phyloP scores from a whole-genome alignment of 2,888 invertebrate genomes.

The Galerucella calmariensis region DNA sequence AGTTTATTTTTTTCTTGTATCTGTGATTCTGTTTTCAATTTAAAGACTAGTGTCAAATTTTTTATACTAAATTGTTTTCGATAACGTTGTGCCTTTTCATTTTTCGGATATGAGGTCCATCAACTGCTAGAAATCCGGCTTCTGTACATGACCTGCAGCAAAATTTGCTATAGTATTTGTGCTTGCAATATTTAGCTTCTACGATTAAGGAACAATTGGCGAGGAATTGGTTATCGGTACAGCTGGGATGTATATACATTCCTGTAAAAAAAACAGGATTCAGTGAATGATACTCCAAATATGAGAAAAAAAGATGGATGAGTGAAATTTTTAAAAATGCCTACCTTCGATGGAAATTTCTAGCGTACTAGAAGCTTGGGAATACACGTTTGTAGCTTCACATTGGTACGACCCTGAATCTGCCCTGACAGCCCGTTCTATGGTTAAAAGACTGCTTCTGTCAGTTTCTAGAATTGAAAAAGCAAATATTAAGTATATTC shows the following conservation, averaged over 20 bases:
- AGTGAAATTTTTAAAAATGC: not conserved
- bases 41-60: conserved; percentile 49
- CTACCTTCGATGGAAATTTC: conserved; percentile 81
- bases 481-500: not conserved
- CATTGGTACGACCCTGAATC: conserved; percentile 89
- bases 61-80: conserved; percentile 54
- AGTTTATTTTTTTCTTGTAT: conserved; percentile 1
- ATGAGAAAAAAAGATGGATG: not conserved
- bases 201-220: conserved; percentile 93
- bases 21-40: conserved; percentile 35
- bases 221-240: conserved; percentile 88
- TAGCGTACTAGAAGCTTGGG: conserved; percentile 73
- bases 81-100: conserved; percentile 53
- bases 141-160: conserved; percentile 94
- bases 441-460: conserved; percentile 50
- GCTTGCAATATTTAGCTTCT: conserved; percentile 83
- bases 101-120: conserved; percentile 64
- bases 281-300: not conserved
- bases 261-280: conserved; percentile 65
- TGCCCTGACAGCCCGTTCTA: conserved; percentile 71
- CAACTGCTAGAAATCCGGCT: conserved; percentile 78
- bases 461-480: conserved; percentile 24
- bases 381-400: conserved; percentile 81
- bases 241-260: conserved; percentile 79
- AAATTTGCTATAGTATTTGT: conserved; percentile 91